phyloP scores from a whole-genome alignment of 2,113 vertebrate species.

The Lethenteron camtschaticum region DNA sequence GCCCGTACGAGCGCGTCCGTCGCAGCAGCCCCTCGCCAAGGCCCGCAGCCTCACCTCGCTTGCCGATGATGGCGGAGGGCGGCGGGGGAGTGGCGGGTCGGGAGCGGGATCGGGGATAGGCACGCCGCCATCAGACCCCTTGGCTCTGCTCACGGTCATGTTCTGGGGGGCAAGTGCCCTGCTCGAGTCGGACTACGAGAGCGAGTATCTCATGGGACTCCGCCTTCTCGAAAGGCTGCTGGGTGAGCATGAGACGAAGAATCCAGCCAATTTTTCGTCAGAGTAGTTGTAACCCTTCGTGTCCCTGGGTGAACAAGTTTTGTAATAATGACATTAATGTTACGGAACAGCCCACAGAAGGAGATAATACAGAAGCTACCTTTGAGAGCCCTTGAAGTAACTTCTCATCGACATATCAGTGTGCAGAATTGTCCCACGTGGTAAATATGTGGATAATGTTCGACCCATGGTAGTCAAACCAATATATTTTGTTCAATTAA shows the following conservation, averaged over 20 bases:
- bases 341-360: too few relatives aligned
- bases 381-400: too few relatives aligned
- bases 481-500: too few relatives aligned
- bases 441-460: too few relatives aligned
- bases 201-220: constrained; percentile 89
- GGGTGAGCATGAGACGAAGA: constrained; percentile 20
- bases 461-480: too few relatives aligned
- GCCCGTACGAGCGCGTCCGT: constrained; percentile 50
- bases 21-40: constrained; percentile 42
- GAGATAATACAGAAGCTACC: too few relatives aligned
- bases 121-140: constrained; percentile 48
- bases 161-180: constrained; percentile 91
- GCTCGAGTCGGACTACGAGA: constrained; percentile 98
- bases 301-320: too few relatives aligned
- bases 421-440: too few relatives aligned
- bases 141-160: constrained; percentile 66
- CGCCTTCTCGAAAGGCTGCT: constrained; percentile 66
- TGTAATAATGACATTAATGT: too few relatives aligned
- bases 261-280: too few relatives aligned
- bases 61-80: constrained; percentile 39
- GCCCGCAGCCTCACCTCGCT: constrained; percentile 57
- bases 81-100: not conserved
- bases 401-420: too few relatives aligned
- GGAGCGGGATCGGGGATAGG: not conserved
- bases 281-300: too few relatives aligned